Conservation (phyloP, 2,113 vertebrate genomes). For the Tiliqua scincoides region DNA sequence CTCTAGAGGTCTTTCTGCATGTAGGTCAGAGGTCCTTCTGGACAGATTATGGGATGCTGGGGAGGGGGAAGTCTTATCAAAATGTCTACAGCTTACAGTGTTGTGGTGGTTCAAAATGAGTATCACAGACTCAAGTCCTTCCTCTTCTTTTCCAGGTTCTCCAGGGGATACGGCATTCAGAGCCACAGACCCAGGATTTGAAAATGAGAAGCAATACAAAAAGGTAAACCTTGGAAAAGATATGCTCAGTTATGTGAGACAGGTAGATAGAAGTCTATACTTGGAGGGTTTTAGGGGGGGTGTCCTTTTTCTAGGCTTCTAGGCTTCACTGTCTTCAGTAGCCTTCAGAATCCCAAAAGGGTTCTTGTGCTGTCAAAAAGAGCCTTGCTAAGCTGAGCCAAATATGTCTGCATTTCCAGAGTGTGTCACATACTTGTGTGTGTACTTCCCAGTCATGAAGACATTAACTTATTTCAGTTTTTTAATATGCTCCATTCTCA, state of each 20-base stretch:
- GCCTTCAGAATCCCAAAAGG: neutral
- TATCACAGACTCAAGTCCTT: constrained; percentile 18
- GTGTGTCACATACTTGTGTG: too few species aligned
- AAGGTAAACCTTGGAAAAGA: constrained; percentile 82
- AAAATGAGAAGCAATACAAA: constrained; percentile 90
- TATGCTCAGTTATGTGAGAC: neutral
- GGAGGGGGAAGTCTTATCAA: neutral
- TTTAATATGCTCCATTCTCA: neutral
- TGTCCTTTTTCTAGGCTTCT: too few species aligned
- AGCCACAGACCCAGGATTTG: constrained; percentile 85
- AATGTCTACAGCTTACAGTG: neutral
- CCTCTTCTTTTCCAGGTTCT: constrained; percentile 81
- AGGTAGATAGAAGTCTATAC: neutral
- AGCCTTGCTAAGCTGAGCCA: too few species aligned
- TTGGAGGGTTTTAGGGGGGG: neutral
- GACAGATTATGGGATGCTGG: constrained; percentile 31
- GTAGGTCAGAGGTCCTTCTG: neutral
- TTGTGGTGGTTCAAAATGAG: neutral
- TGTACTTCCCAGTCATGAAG: too few species aligned
- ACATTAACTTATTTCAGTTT: neutral
- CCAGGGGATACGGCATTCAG: constrained; percentile 88
- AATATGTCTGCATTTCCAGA: neutral
- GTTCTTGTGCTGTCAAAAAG: neutral
- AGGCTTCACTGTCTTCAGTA: too few species aligned
- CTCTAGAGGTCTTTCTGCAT: constrained; percentile 19